Percentiles rank a stretch among this genome's conserved stretches.
Conservation (phyloP, 2,888 invertebrate species). For the Mesorhabditis belari region DNA sequence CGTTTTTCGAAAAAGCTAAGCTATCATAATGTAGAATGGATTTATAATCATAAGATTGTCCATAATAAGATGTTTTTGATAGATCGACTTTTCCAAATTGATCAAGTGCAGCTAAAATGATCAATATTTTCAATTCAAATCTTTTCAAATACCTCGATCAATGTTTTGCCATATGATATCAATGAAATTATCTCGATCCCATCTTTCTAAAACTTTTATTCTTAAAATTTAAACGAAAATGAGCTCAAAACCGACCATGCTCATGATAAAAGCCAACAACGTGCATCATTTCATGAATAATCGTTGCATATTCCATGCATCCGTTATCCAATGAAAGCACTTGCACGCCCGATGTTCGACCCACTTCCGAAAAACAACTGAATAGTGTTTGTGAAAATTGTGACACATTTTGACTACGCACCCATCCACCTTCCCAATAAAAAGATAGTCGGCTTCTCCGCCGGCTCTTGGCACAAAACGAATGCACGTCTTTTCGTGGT, state of each 20-base stretch:
- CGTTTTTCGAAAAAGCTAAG: slow-evolving; percentile 52
- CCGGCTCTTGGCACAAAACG: slow-evolving; percentile 48
- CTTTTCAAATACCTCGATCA: slow-evolving; percentile 37
- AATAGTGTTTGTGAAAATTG: slow-evolving; percentile 1
- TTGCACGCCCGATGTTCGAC: slow-evolving; percentile 50
- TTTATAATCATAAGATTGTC: slow-evolving; percentile 52
- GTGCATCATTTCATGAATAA: slow-evolving; percentile 51
- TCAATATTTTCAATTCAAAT: neutral
- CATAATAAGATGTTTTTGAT: slow-evolving; percentile 52
- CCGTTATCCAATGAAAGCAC: slow-evolving; percentile 52
- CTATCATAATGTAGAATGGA: slow-evolving; percentile 53
- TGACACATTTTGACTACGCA: slow-evolving; percentile 6
- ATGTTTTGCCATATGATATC: slow-evolving; percentile 54
- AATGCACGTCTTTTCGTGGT: slow-evolving; percentile 53
- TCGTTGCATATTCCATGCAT: slow-evolving; percentile 52
- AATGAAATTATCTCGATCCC: slow-evolving; percentile 52
- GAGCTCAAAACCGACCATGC: slow-evolving; percentile 28
- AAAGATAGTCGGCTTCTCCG: slow-evolving; percentile 48
- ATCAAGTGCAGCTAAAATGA: slow-evolving; percentile 46
- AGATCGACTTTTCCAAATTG: slow-evolving; percentile 53
- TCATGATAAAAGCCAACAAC: slow-evolving; percentile 52
- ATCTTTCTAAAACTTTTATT: slow-evolving; percentile 33
- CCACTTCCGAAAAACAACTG: slow-evolving; percentile 52
- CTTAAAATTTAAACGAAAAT: neutral
- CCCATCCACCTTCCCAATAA: slow-evolving; percentile 52